A percentile compares a stretch with the other conserved stretches of the same genome.
phyloP scores from a whole-genome alignment of 2,888 invertebrate species.

The Adineta ricciae region DNA sequence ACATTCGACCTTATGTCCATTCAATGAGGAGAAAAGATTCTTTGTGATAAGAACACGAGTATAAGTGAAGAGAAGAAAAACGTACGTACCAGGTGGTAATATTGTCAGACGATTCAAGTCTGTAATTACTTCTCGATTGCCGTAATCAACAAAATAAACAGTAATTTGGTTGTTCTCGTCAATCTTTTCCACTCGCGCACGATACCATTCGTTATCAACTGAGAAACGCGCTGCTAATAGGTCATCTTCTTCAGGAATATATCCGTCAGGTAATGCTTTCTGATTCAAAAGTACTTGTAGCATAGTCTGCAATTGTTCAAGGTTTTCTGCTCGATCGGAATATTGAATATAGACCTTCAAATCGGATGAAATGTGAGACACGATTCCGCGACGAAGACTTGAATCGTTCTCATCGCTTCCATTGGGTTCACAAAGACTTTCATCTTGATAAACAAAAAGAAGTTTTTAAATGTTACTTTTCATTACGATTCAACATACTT shows the following conservation, averaged over 20 bases:
- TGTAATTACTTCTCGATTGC: conserved; percentile 53
- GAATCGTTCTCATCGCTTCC: neutral
- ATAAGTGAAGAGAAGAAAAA: no score
- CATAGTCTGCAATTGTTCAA: conserved; percentile 74
- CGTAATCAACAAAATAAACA: conserved; percentile 86
- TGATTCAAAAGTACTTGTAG: conserved; percentile 70
- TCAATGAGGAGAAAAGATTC: no score
- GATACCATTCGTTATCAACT: conserved; percentile 84
- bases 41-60: no score
- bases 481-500: conserved; percentile 48
- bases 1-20: no score
- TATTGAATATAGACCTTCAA: conserved; percentile 80
- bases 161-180: conserved; percentile 64
- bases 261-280: conserved; percentile 63
- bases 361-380: conserved; percentile 68
- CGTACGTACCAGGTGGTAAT: conserved; percentile 51
- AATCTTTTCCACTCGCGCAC: conserved; percentile 75
- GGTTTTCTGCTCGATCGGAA: conserved; percentile 62
- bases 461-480: neutral
- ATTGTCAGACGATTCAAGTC: neutral
- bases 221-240: conserved; percentile 81
- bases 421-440: neutral
- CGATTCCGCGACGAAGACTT: conserved; percentile 55
- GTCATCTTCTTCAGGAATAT: conserved; percentile 61
- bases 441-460: neutral